Conservation (phyloP, 2,888 invertebrate genomes). For the Erebia ligea region DNA sequence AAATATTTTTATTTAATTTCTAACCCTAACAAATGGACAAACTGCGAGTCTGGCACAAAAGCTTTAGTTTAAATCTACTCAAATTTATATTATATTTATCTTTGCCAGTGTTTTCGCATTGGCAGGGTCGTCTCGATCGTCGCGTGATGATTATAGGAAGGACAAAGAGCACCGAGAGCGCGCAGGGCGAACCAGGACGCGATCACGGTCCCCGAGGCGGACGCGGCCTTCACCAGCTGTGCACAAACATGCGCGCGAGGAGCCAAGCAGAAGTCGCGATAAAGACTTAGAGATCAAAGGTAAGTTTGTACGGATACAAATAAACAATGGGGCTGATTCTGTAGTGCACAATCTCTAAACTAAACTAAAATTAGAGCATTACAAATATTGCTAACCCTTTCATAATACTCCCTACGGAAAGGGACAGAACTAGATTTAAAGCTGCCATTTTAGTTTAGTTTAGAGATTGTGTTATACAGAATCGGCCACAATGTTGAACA, state of each 20-base stretch:
- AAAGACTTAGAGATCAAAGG: constrained; percentile 49
- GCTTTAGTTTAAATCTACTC: constrained; percentile 45
- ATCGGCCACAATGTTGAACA: no score
- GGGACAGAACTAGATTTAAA: no score
- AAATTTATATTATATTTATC: constrained; percentile 77
- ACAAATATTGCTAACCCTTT: no score
- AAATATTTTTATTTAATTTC: constrained; percentile 4
- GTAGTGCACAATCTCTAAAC: no score
- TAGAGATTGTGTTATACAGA: no score
- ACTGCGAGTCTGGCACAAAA: constrained; percentile 13
- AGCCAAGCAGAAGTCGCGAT: constrained; percentile 51
- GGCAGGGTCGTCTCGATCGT: constrained; percentile 86
- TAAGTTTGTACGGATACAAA: constrained; percentile 27
- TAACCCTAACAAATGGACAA: background rate
- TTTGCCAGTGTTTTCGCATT: constrained; percentile 91
- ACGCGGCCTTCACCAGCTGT: constrained; percentile 52
- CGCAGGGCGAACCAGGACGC: constrained; percentile 53
- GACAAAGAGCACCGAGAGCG: constrained; percentile 54
- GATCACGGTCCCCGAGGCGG: constrained; percentile 59
- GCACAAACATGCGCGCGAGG: constrained; percentile 44
- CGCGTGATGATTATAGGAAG: constrained; percentile 81
- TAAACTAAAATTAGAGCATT: no score
- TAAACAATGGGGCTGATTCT: no score
- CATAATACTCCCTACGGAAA: no score
- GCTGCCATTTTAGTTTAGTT: no score